Base-by-base conservation (phyloP, 2,888 invertebrate genomes). In the Nomada ruficornis region DNA sequence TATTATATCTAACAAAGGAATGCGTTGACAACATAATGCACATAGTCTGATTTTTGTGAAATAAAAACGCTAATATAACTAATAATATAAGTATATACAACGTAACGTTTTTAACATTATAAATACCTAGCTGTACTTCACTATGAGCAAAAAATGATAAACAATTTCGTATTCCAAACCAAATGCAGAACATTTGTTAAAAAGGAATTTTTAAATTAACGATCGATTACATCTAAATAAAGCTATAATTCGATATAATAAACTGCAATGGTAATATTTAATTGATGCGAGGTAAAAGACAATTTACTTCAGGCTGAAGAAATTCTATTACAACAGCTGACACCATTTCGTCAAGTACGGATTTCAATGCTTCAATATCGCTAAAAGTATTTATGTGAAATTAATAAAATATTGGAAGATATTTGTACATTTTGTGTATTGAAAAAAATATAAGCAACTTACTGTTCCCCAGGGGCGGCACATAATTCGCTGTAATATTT, bases 401-500 rank as follows among this genome's bases (percentile, higher is more conserved):
- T 11, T 57, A 68, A 20, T 73, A 5, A 29, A 67, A 26, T 36
- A n/a, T n/a, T 4, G 42, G 62, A 59, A 42, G 54, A 64, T 15
- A 55, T 13, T 23, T 42, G 42, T 36, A 23, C 26, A 23, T 3
- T 65, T 1, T 7, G n/a, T 64, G 59, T 50, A 50, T 13, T 0
- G 15, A 13, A 47, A 47, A 44, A 26, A 47, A 71, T 18, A 54
- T 55, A 20, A 47, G 64, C 42, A 80, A 94, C 95, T 94, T 94
- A 96, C 96, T 94, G 95, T 89, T 96, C 95, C 23, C 94, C 95
- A 18, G 96, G 96, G 62, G 95, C 93, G 79, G 97, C 96, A 86
- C 97, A 96, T 76, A 98, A 95, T 94, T 99, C 99, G 0, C 98
- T 97, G 94, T 99, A 99, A 94, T 99, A 99, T 94, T 99, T 99